Percentiles rank a stretch among this genome's conserved stretches.
phyloP scores from a whole-genome alignment of 1,140 invertebrate species.

The Pinna nobilis region DNA sequence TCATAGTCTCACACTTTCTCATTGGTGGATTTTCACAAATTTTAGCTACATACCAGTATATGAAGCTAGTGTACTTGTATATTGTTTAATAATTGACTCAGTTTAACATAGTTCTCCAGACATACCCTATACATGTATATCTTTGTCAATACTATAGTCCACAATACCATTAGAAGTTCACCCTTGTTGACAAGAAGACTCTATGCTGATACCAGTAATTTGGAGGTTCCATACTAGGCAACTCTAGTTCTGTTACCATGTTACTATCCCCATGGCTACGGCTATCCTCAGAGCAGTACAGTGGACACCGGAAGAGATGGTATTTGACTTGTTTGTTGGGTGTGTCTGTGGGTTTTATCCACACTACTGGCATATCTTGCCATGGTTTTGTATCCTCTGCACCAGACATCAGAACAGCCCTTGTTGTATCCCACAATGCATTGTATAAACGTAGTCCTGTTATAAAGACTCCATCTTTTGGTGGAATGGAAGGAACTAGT shows the following conservation, averaged over 20 bases:
- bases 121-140: background rate
- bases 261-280: slow-evolving; percentile 51
- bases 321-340: slow-evolving; percentile 37
- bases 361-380: slow-evolving; percentile 62
- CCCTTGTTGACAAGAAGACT: slow-evolving; percentile 46
- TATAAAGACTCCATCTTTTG: slow-evolving; percentile 62
- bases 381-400: slow-evolving; percentile 34
- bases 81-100: too few species aligned
- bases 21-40: background rate
- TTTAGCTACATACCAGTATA: background rate
- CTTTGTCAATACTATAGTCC: background rate
- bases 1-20: too few species aligned
- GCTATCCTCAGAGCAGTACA: slow-evolving; percentile 51
- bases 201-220: slow-evolving; percentile 57
- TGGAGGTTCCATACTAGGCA: slow-evolving; percentile 48
- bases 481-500: slow-evolving; percentile 46
- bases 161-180: background rate
- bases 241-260: slow-evolving; percentile 51
- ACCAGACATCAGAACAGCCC: slow-evolving; percentile 48
- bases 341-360: slow-evolving; percentile 59
- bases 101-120: too few species aligned
- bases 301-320: slow-evolving; percentile 50
- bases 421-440: slow-evolving; percentile 65
- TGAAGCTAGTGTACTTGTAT: background rate
- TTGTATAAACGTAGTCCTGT: slow-evolving; percentile 63